phyloP scores from a whole-genome alignment of 2,888 invertebrate genomes.

The Conomelus anceps region DNA sequence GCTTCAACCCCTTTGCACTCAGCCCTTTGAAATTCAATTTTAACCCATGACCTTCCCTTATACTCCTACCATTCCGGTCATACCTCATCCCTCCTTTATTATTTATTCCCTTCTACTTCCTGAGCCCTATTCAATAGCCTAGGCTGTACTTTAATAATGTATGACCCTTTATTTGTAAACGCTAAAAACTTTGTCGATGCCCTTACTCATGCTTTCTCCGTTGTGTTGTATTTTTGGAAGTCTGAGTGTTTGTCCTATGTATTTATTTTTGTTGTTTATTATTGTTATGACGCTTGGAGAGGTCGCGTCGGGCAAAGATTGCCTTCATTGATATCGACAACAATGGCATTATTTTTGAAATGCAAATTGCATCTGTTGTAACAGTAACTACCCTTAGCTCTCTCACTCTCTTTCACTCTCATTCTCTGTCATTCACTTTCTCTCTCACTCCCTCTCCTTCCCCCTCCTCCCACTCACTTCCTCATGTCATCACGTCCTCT shows the following conservation, averaged over 20 bases:
- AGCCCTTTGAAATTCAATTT: not conserved
- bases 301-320: too few relatives aligned
- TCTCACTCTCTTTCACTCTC: not conserved
- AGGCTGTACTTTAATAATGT: not conserved
- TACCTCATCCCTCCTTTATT: not conserved
- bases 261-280: not conserved
- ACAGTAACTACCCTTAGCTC: not conserved
- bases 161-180: not conserved
- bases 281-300: not conserved
- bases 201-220: not conserved
- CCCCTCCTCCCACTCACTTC: not conserved
- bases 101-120: not conserved
- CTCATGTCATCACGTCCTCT: not conserved
- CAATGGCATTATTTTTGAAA: not conserved
- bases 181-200: not conserved
- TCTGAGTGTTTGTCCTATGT: not conserved
- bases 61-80: not conserved
- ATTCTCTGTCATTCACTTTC: not conserved
- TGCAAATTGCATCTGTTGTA: not conserved
- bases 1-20: not conserved
- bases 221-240: not conserved
- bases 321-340: not conserved
- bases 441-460: not conserved
- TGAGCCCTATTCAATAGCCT: not conserved
- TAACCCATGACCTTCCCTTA: not conserved